Evolutionary conservation across 2,113 vertebrate species (phyloP), one percentile per base, ranked within the genome.

Genomic region (Barnardius zonarius): DNA sequence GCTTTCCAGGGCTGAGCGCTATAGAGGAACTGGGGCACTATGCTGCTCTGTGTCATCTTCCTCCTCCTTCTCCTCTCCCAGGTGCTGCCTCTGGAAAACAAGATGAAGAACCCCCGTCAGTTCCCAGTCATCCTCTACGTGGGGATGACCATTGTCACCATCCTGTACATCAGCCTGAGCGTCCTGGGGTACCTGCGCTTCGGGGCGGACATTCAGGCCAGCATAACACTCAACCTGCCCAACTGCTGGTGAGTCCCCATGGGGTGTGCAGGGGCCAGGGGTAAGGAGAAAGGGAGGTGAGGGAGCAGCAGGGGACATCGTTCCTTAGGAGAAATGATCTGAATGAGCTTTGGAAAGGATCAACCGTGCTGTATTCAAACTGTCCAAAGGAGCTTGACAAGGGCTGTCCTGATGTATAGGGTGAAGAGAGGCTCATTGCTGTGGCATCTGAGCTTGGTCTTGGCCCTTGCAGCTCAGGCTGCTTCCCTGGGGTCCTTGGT

Each of bases 1-100:
- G 11, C 33, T 69, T 88, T 68, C 41, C 1, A 9, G 24, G 49
- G 19, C 35, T 66, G 41, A 63, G 57, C 5, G 11, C 3, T 57
- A 11, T 14, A 70, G 55, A 67, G 44, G 20, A 55, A 35, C 0
- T 0, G 30, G 20, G n/a, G 5, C 8, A 90, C 41, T 28, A 14
- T 83, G 33, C 44, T 73, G 52, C 61, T 66, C 18, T 82, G 46
- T 41, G 14, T 81, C 81, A 23, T 48, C 37, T 17, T 91, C 30
- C 55, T 67, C 16, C 43, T 35, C 63, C 49, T 77, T 12, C 39
- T 49, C 55, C 30, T 88, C 7, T 81, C 8, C 20, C 86, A 99
- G 99, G 98, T 99, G 35, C 98, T 99, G 30, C 99, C 99, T 13
- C 97, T 99, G 88, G 99, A 99, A 97, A 99, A 99, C 94, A 99